Conservation (phyloP, 2,797 vertebrate genomes). For the Sebastes elongatus region DNA sequence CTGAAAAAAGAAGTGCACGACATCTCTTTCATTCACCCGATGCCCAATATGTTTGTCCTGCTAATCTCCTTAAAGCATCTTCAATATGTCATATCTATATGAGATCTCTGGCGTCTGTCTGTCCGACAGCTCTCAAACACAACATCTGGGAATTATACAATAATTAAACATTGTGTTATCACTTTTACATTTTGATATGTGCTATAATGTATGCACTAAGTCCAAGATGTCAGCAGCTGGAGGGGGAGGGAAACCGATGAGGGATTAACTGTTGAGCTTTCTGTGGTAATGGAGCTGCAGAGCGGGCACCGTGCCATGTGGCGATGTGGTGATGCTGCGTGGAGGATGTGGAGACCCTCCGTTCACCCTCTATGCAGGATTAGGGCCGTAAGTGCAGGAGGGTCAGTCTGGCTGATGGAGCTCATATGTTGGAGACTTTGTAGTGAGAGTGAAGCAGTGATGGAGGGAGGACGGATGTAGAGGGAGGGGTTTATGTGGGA, state of each 20-base stretch:
- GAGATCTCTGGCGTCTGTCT: constrained; percentile 8
- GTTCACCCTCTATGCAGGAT: constrained; percentile 45
- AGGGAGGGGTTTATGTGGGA: constrained; percentile 13
- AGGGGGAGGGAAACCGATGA: constrained; percentile 29
- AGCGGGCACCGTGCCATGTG: constrained; percentile 51
- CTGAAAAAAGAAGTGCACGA: background rate
- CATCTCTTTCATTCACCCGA: background rate
- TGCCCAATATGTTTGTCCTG: background rate
- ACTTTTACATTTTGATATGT: background rate
- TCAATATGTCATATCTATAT: constrained; percentile 5
- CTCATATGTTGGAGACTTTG: constrained; percentile 47
- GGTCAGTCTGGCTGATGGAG: constrained; percentile 60
- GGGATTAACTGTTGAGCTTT: constrained; percentile 58
- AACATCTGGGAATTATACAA: background rate
- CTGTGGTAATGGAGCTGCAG: constrained; percentile 51
- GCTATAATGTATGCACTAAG: background rate
- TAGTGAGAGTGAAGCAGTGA: background rate
- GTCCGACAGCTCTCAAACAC: background rate
- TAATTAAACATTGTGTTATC: background rate
- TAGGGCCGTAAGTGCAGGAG: constrained; percentile 46
- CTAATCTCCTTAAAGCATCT: background rate
- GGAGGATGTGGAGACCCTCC: constrained; percentile 39
- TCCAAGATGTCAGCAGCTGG: constrained; percentile 21
- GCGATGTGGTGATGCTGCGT: constrained; percentile 7
- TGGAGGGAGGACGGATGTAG: background rate